Base-by-base conservation (phyloP, 2,113 vertebrate genomes). In the Scomber japonicus region DNA sequence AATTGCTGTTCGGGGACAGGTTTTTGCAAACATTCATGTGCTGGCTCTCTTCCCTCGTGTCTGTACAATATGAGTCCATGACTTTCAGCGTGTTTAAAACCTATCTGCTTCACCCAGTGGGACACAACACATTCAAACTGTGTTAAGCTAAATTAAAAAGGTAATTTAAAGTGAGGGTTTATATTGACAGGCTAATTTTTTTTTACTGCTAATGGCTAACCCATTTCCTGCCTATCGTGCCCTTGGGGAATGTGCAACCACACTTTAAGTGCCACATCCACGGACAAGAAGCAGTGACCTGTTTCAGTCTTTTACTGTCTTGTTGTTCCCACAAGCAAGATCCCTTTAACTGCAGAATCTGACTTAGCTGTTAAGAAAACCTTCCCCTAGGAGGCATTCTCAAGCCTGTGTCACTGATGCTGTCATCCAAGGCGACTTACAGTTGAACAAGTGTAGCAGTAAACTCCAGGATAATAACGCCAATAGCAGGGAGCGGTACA, bases 91-190 rank as follows among this genome's bases (percentile, higher is more conserved):
- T 63, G 71, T 72, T 80, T 55, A 66, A 80, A 55, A 21, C 3
- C 30, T 24, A 1, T 6, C 10, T 10, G 24, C 35, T 40, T 40
- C 27, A 24, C 70, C 60, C 66, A 11, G 7, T n/a, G 71, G 40
- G n/a, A 51, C 11, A 1, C 7, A 51, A 31, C 30, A 16, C 48
- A 73, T 80, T 27, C 24, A 7, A 57, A 59, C 19, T 50, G n/a
- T 74, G 60, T 62, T 2, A 31, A 67, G 44, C 9, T 46, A 64
- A 60, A 80, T 61, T 30, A 65, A 68, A 82, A 80, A 15, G 17
- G 7, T 70, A 27, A 84, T 77, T 75, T 60, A 78, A 78, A 74
- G 48, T 44, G 30, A 67, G 40, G 6, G 51, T 31, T 62, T 78
- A 24, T 77, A 78, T 83, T 60, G 11, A 66, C n/a, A 0, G 16